These are phyloP conservation scores for Polyploca ridens DNA, from an alignment of 2,888 invertebrate species.

Conservation along the genomic window DNA sequence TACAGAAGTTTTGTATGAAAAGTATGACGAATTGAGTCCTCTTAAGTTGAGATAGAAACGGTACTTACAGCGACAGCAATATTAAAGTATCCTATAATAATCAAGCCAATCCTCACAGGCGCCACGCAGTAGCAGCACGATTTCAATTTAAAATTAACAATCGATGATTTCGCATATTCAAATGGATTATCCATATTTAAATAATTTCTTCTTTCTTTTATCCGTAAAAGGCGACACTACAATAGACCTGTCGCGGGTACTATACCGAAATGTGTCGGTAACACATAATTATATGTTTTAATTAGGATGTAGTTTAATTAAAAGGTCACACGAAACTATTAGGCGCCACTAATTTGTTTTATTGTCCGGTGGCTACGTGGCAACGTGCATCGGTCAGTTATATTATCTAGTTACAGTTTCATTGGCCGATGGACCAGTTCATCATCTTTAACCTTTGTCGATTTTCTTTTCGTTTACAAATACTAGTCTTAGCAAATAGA, in stretches of 20 bases:
- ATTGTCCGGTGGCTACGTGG: slow-evolving; percentile 35
- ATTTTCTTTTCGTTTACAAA: too few relatives aligned
- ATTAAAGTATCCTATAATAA: slow-evolving; percentile 61
- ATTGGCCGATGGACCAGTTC: too few relatives aligned
- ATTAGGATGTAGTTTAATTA: slow-evolving; percentile 67
- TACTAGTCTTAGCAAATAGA: too few relatives aligned
- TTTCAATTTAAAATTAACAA: slow-evolving; percentile 58
- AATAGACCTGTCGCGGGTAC: slow-evolving; percentile 23
- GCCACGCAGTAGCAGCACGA: slow-evolving; percentile 58
- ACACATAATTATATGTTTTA: slow-evolving; percentile 43
- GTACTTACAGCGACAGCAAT: slow-evolving; percentile 57
- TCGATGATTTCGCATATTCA: slow-evolving; percentile 45
- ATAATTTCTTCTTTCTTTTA: slow-evolving; percentile 10
- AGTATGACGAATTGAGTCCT: too few relatives aligned
- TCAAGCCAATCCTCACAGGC: slow-evolving; percentile 59
- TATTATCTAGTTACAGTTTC: too few relatives aligned
- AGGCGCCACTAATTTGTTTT: slow-evolving; percentile 40
- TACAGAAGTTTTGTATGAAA: too few relatives aligned
- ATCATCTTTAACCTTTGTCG: too few relatives aligned
- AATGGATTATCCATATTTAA: slow-evolving; percentile 51
- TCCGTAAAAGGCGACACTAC: slow-evolving; percentile 16
- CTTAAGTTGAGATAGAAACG: slow-evolving; percentile 15
- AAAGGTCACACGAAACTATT: slow-evolving; percentile 58
- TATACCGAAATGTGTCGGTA: slow-evolving; percentile 23
- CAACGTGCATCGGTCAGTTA: not conserved